Evolutionary conservation across 2,113 vertebrate species (phyloP).

Genomic region (Saimiri boliviensis): DNA sequence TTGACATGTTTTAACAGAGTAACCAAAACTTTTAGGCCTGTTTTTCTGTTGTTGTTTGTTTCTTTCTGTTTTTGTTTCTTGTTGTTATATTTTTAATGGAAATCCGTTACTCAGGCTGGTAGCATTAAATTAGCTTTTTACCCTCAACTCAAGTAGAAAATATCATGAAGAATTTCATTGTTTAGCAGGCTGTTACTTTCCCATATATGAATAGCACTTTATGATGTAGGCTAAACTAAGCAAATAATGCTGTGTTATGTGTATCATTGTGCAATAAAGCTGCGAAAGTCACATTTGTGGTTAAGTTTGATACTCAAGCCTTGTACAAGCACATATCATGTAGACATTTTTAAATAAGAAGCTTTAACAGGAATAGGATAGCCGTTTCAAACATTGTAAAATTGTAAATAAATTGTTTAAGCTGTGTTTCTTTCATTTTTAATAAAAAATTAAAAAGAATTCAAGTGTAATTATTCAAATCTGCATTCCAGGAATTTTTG

Average conservation of each 20-base stretch:
- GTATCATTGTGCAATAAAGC: constrained; percentile 87
- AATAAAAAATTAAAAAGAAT: constrained; percentile 80
- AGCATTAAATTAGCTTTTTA: neutral
- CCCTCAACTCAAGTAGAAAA: neutral
- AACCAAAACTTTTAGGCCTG: constrained; percentile 55
- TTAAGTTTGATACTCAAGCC: constrained; percentile 68
- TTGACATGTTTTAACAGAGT: constrained; percentile 53
- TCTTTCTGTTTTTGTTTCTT: neutral
- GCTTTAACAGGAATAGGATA: constrained; percentile 79
- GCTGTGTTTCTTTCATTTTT: constrained; percentile 55
- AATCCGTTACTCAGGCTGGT: neutral
- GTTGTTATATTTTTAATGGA: constrained; percentile 27
- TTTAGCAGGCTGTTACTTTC: neutral
- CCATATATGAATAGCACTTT: constrained; percentile 88
- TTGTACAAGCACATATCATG: constrained; percentile 67
- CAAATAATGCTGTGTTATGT: constrained; percentile 78
- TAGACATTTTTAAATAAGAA: constrained; percentile 76
- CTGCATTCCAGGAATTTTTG: constrained; percentile 23
- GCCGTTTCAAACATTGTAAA: constrained; percentile 76
- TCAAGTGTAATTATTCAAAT: constrained; percentile 44
- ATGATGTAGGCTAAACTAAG: constrained; percentile 84
- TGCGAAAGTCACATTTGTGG: constrained; percentile 57
- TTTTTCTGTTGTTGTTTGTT: constrained; percentile 5
- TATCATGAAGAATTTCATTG: neutral
- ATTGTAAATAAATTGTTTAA: constrained; percentile 71